Base-by-base conservation (phyloP, 1,140 invertebrate species). In the Meloidogyne floridensis region DNA sequence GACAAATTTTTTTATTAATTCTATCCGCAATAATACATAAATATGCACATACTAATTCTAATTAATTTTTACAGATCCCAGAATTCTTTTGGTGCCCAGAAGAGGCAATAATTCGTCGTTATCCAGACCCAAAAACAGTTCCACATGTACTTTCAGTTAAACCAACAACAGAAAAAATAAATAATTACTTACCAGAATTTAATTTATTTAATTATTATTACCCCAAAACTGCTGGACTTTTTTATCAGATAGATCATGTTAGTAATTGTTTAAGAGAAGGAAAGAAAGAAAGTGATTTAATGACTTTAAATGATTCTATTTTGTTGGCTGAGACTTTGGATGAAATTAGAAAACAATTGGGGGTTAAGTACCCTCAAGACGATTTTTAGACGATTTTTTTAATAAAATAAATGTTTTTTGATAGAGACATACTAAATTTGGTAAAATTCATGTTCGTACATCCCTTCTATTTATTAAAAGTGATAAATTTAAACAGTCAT, bases 211-310 rank as follows among this genome's bases (percentile, higher is more conserved):
- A 74, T 59, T 75, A 75, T 76, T 93, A 93, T 90, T 94, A 93
- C 84, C 85, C 82, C 11, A 94, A 95, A 87, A 94, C 93, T 59
- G 92, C 92, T 72, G 94, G 93, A 32, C 90, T 95, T 13, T 90
- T 92, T 56, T 95, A 93, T 86, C 93, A 95, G 91, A 93, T 94
- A 8, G 90, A 93, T 75, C 94, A 94, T 91, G 93, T 93, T 18
- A 91, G 93, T 51, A 91, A 91, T 84, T 94, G 94, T 53, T 43
- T 86, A 65, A 42, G 20, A 85, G 42, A 18, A 83, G 83, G 74
- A 51, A 81, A 72, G 59, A n/a, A 42, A 47, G 82, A 83, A 75
- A 77, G 72, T 54, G 53, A 53, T 11, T 43, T 83, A 42, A 83
- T 84, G 72, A 32, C 81, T 18, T 51, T 84, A 15, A 71, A 83